Evolutionary conservation across 2,888 invertebrate species (phyloP), one percentile per base, ranked within the genome.

Genomic region (Lasiommata megera): DNA sequence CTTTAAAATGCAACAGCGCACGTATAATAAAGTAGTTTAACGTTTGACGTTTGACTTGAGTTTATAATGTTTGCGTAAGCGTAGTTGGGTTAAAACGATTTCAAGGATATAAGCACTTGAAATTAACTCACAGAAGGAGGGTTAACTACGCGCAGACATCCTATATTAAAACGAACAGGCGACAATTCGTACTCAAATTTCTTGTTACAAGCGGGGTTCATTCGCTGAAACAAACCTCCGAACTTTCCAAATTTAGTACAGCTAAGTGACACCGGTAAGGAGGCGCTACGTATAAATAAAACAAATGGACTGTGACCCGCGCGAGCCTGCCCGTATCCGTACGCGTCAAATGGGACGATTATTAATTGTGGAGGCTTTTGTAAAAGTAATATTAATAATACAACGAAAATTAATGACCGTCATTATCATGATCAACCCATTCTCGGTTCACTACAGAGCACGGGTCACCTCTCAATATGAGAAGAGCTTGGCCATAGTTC

Each of bases 231-330:
- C 16, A 14, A 46, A 46, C 46, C 31, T 31, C 31, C 29, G 46
- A 46, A 46, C 29, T 46, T 46, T 46, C 11, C 46, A 31, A 31
- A 46, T 31, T 46, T 16, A 31, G 46, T 16, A 44, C 44, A 29
- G 14, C 44, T 28, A 14, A 44, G 28, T 46, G 46, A 46, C 46
- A 31, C 16, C 46, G 46, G 46, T 29, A 31, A 46, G 46, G 12
- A 43, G 23, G 46, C 29, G 46, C 16, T 29, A 31, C 16, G 16
- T 46, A 12, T 46, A 46, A 46, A 46, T 46, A 46, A 46, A 46
- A 46, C 31, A 29, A 46, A 46, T 46, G 31, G 46, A 46, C 31
- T 46, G 46, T 11, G 11, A 11, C 16, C 28, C 43, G 43, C 23
- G 12, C 28, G 43, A 18, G 40, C 17, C 23, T 7, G 6, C 23